phyloP scores from a whole-genome alignment of 2,113 vertebrate genomes.

The Lepus americanus region DNA sequence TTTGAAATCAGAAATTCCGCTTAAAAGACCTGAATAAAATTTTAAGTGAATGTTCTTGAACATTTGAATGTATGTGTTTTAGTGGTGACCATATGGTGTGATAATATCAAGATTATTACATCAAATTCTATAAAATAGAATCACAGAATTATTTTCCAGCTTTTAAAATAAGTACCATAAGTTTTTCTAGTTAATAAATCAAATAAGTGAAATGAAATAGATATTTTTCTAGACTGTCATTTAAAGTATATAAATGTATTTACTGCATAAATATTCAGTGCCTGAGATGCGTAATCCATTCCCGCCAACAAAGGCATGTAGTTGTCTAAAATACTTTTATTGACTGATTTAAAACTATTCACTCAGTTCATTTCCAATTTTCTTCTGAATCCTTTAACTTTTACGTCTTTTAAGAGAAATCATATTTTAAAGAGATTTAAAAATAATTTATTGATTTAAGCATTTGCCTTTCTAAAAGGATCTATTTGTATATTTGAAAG shows the following conservation, averaged over 20 bases:
- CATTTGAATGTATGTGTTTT: constrained; percentile 27
- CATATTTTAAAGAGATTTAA: neutral
- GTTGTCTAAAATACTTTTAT: constrained; percentile 9
- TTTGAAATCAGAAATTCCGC: constrained; percentile 2
- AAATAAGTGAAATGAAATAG: neutral
- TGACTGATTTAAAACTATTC: constrained; percentile 29
- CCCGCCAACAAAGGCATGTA: neutral
- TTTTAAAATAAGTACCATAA: constrained; percentile 2
- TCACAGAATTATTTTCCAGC: neutral
- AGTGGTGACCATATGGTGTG: neutral
- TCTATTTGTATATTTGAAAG: no score
- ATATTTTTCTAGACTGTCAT: constrained; percentile 31
- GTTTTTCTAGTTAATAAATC: constrained; percentile 8
- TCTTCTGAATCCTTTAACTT: neutral
- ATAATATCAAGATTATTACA: neutral
- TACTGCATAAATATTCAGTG: neutral
- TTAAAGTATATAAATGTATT: neutral
- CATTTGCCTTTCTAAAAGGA: no score
- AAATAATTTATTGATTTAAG: neutral
- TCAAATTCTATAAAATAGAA: neutral
- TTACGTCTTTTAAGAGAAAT: constrained; percentile 2
- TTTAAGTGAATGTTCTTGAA: neutral
- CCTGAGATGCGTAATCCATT: neutral
- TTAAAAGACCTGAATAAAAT: constrained; percentile 9
- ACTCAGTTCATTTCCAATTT: neutral